Evolutionary conservation across 2,888 invertebrate genomes (phyloP).

Genomic region (Ceraclea dissimilis): DNA sequence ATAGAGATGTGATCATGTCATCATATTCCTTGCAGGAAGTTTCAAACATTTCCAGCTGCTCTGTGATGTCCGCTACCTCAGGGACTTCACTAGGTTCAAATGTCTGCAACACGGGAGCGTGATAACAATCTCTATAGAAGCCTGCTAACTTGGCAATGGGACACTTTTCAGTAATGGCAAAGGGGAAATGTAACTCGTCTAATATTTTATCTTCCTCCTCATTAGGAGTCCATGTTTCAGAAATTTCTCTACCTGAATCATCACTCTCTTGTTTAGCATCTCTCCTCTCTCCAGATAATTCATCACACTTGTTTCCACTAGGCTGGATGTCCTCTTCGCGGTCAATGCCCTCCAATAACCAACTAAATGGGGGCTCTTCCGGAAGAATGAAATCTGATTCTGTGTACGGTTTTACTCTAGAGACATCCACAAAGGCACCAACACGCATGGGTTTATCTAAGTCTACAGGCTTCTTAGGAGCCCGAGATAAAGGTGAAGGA

Average conservation of each 20-base stretch:
- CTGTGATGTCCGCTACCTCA: constrained; percentile 34
- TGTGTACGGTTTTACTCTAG: constrained; percentile 50
- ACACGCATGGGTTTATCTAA: constrained; percentile 66
- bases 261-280: neutral
- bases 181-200: constrained; percentile 40
- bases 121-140: constrained; percentile 39
- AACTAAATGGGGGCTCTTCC: constrained; percentile 61
- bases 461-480: constrained; percentile 38
- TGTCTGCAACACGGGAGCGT: constrained; percentile 33
- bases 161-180: constrained; percentile 35
- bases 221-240: neutral
- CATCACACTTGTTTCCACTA: neutral
- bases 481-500: neutral
- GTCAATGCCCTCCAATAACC: constrained; percentile 30
- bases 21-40: constrained; percentile 38
- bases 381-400: constrained; percentile 50
- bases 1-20: constrained; percentile 36
- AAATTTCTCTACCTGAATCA: constrained; percentile 6
- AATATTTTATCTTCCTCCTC: constrained; percentile 36
- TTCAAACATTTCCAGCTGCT: constrained; percentile 39
- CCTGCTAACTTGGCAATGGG: constrained; percentile 39
- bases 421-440: constrained; percentile 68
- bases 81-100: constrained; percentile 19
- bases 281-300: neutral
- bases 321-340: neutral